Percentiles rank a stretch among this genome's conserved stretches.
These are phyloP conservation scores for Chiridota heheva DNA, from an alignment of 35 echinoderm and acorn worm genomes.

Conservation along the genomic window DNA sequence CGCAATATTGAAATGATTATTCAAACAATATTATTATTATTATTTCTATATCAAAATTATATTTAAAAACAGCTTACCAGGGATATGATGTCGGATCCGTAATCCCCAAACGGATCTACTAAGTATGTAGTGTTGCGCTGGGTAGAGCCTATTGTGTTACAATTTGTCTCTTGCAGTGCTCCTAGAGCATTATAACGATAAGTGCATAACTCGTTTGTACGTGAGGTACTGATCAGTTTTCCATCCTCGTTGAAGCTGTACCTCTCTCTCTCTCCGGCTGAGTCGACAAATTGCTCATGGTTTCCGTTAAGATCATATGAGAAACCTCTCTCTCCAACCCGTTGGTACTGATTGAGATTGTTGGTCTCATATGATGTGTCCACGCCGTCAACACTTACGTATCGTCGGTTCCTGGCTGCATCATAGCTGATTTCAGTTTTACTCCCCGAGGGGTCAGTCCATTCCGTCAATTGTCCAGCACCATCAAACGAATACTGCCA, in stretches of 20 bases:
- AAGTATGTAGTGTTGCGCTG: conserved; percentile 20
- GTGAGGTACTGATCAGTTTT: neutral
- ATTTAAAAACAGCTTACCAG: conserved; percentile 47
- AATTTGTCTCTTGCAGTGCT: conserved; percentile 36
- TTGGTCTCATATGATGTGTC: conserved; percentile 3
- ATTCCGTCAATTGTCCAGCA: conserved; percentile 36
- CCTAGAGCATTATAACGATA: conserved; percentile 55
- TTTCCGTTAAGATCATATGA: conserved; percentile 47
- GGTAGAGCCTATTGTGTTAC: no score
- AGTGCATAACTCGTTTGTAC: conserved; percentile 17
- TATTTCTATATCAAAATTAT: no score
- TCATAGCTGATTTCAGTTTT: conserved; percentile 28
- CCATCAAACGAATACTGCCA: conserved; percentile 46
- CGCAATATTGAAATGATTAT: no score
- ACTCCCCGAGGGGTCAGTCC: conserved; percentile 45
- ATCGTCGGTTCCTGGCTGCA: conserved; percentile 22
- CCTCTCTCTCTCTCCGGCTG: neutral
- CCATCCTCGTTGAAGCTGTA: conserved; percentile 42
- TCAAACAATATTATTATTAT: no score
- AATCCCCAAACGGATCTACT: conserved; percentile 62
- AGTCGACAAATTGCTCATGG: conserved; percentile 9
- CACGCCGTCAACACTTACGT: neutral
- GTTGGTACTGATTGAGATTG: conserved; percentile 49
- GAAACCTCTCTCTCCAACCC: conserved; percentile 18
- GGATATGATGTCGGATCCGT: conserved; percentile 38